Base-by-base conservation (phyloP, 92 coral and sea anemone species). In the Montipora capitata region DNA sequence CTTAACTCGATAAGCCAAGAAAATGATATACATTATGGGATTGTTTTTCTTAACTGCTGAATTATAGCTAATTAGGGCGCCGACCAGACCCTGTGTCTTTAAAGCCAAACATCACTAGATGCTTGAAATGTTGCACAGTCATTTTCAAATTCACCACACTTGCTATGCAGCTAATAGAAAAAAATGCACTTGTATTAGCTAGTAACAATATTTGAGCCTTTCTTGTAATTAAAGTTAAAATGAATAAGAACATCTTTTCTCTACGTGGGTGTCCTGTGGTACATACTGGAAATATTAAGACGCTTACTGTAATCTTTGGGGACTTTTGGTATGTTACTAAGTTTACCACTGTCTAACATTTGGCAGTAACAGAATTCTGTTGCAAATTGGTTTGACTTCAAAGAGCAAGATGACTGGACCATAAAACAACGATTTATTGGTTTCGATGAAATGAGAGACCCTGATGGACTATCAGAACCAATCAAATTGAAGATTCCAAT, bases 401-500 rank as follows among this genome's bases (percentile, higher is more conserved):
- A 27, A 27, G 35, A 1, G 35, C 35, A 27, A 27, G 35, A 0
- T 18, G 20, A 18, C 27, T 44, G 52, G 52, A 62, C 54, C 69
- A 69, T 54, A 38, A 35, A 39, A 56, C 72, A 61, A 67, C 20
- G 20, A 68, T 14, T 16, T 49, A 76, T 78, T 51, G 75, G 84
- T 84, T 88, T 92, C 27, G 95, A 90, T 78, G 91, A 73, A 48
- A 67, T 72, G 68, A 41, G 68, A 80, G 58, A 0, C 4, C 3
- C 35, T 86, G 68, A 84, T 80, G 51, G 35, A 27, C 35, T 27
- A 0, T 43, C 35, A 40, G 45, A 42, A 87, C 94, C 94, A 91
- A 91, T 91, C 16, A 87, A 39, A 77, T 58, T 14, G 56, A 78
- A 59, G 88, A 95, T 93, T 93, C 96, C 98, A 75, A 88, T 91